Evolutionary conservation across 2,888 invertebrate genomes (phyloP).

Genomic region (Nephrotoma guestfalica): DNA sequence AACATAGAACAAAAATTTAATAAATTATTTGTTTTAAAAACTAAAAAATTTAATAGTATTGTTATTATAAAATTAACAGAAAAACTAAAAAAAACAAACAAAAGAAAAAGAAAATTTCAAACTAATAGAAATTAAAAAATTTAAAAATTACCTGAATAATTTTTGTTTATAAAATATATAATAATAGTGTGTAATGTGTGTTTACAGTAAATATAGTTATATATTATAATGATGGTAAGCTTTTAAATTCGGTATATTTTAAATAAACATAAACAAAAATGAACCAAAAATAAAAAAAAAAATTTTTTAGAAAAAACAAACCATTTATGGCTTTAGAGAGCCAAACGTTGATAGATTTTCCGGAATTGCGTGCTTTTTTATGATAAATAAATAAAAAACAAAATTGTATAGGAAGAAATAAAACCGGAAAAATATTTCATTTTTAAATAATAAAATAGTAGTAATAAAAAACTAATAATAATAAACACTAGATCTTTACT

Average conservation of each 20-base stretch:
- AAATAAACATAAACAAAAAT: background rate
- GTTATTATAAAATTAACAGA: background rate
- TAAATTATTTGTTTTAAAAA: background rate
- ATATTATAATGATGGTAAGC: background rate
- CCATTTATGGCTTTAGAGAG: constrained; percentile 15
- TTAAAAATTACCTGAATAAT: background rate
- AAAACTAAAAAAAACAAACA: background rate
- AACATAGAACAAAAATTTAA: background rate
- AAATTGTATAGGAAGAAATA: background rate
- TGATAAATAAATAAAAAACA: background rate
- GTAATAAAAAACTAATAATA: background rate
- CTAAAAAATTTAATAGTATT: background rate
- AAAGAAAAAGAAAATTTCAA: background rate
- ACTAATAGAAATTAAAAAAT: background rate
- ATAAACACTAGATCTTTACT: background rate
- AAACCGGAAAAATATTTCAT: background rate
- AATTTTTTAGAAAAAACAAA: constrained; percentile 12
- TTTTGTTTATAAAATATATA: background rate
- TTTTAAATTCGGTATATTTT: background rate
- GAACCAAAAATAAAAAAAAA: constrained; percentile 6
- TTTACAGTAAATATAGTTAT: background rate
- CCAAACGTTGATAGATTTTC: constrained; percentile 16
- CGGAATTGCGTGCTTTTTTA: constrained; percentile 21
- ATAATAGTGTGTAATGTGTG: background rate
- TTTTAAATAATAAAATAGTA: background rate